Conservation (phyloP, 2,113 vertebrate species). For the Pituophis catenifer region DNA sequence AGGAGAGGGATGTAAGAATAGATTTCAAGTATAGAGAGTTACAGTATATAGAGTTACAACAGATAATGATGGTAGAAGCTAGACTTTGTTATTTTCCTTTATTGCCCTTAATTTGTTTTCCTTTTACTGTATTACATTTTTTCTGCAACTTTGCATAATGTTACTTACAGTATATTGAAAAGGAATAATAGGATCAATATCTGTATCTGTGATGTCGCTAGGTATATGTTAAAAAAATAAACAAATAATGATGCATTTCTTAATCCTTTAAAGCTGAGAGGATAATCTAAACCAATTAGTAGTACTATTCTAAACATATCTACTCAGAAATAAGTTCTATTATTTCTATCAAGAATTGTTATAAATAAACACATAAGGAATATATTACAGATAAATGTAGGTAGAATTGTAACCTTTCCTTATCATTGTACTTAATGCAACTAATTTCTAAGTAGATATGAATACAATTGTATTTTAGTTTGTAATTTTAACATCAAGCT, state of each 20-base stretch:
- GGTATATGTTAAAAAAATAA: not conserved
- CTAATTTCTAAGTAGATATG: not conserved
- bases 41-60: not conserved
- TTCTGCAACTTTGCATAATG: not conserved
- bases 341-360: not conserved
- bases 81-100: not conserved
- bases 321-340: not conserved
- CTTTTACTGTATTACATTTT: not conserved
- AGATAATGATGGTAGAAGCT: not conserved
- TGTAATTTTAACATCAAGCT: not conserved
- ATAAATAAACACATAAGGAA: not conserved
- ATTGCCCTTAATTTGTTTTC: not conserved
- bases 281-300: not conserved
- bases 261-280: not conserved
- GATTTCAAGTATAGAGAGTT: not conserved
- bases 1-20: not conserved
- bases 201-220: not conserved
- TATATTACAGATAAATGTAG: not conserved
- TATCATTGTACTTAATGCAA: not conserved
- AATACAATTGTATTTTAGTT: not conserved
- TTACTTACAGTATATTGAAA: not conserved
- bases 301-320: not conserved
- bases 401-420: not conserved
- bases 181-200: not conserved
- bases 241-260: not conserved